Conservation (phyloP, 2,797 vertebrate genomes). For the Potorous gilbertii region DNA sequence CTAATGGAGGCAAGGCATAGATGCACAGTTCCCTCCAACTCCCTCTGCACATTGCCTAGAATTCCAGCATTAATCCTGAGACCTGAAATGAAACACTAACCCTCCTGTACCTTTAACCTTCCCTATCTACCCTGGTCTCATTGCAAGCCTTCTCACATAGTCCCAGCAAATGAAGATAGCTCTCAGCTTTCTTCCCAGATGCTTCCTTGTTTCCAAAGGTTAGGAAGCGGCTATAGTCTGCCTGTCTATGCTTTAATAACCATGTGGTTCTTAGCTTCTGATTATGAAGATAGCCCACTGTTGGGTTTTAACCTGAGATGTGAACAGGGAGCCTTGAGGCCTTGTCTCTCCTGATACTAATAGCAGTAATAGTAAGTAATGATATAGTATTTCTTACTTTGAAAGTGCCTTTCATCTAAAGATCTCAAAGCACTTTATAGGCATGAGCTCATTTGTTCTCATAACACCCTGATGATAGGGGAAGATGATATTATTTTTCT, state of each 20-base stretch:
- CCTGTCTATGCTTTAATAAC: not conserved
- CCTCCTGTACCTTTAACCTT: not conserved
- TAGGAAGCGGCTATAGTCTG: not conserved
- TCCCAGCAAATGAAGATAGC: not conserved
- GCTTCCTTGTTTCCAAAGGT: not conserved
- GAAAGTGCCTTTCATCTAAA: conserved; percentile 1
- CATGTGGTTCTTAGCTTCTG: not conserved
- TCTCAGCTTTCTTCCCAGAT: not conserved
- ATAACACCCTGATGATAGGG: not conserved
- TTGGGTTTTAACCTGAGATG: not conserved
- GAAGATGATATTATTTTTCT: not conserved
- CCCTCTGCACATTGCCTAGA: not conserved
- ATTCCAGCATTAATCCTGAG: not conserved
- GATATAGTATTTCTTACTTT: not conserved
- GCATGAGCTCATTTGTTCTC: not conserved
- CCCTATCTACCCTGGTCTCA: not conserved
- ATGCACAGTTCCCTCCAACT: not conserved
- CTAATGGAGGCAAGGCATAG: not conserved
- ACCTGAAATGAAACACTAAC: not conserved
- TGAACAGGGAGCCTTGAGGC: not conserved
- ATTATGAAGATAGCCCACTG: not conserved
- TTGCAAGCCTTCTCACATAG: not conserved
- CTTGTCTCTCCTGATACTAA: not conserved
- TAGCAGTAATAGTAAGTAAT: not conserved
- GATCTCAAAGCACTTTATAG: not conserved